These are phyloP conservation scores for Ictalurus punctatus DNA, from an alignment of 2,113 vertebrate genomes.

Conservation along the genomic window DNA sequence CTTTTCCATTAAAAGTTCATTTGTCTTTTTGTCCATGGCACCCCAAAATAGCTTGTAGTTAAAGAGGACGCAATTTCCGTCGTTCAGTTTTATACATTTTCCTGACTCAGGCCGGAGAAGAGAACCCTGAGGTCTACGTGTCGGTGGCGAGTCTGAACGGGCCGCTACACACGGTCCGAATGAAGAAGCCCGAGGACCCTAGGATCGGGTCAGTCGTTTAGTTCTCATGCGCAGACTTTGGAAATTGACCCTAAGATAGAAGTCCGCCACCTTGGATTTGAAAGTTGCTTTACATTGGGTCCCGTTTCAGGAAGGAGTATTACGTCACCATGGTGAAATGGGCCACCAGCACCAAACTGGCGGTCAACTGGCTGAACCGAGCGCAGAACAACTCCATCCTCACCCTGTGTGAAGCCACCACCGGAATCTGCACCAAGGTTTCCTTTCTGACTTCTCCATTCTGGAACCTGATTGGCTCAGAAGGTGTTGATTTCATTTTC, in stretches of 20 bases:
- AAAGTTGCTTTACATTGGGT: background rate
- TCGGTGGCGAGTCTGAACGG: constrained; percentile 92
- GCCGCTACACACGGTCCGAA: constrained; percentile 88
- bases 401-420: constrained; percentile 93
- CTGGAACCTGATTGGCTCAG: background rate
- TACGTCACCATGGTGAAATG: constrained; percentile 98
- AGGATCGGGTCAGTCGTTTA: constrained; percentile 82
- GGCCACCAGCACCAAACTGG: constrained; percentile 96
- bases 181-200: constrained; percentile 89
- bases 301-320: constrained; percentile 79
- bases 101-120: constrained; percentile 81
- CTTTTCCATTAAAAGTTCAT: too few species aligned
- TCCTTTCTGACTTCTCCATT: background rate
- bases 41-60: too few species aligned
- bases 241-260: background rate
- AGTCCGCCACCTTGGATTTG: background rate
- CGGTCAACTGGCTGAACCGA: constrained; percentile 96
- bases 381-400: constrained; percentile 96
- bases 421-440: constrained; percentile 94
- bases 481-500: background rate
- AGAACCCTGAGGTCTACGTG: constrained; percentile 88
- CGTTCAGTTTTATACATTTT: background rate
- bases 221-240: background rate
- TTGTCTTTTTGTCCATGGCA: too few species aligned
- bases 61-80: too few species aligned